Base-by-base conservation (phyloP, 2,888 invertebrate genomes). In the Apocheima hispidaria region DNA sequence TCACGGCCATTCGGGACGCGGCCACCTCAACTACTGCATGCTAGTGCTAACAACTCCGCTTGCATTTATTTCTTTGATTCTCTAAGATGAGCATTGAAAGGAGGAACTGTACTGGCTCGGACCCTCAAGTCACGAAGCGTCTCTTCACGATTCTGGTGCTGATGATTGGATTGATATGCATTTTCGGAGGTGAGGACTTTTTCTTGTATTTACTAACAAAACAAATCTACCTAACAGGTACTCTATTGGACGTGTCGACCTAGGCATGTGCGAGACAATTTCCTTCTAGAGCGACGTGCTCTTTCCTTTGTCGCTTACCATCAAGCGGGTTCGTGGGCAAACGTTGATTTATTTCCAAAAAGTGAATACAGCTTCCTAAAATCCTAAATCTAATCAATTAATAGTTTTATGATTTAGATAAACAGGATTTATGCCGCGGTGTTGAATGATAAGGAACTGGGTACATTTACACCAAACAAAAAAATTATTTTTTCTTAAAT, bases 131-230 rank as follows among this genome's bases (percentile, higher is more conserved):
- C 60, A 87, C 86, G 26, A 86, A 82, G 63, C 79, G 89, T 1
- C 75, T 91, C 21, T 85, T 85, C 66, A 80, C 85, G 0, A 82
- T 86, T 6, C 69, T 91, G 1, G 84, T 87, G 64, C 70, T 90
- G 46, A 79, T 88, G 60, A 79, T 88, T 36, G 90, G 88, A 49
- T 72, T 88, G 21, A 65, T 88, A 38, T 88, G 89, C 72, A 72
- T 91, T 55, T 84, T 89, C 57, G 92, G 87, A 83, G 91, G 92
- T 92, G 75, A 84, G 84, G 49, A 12, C 10, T 20, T 23, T 58
- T 48, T 71, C 70, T 70, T 72, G 12, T 77, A 76, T 79, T 76
- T 78, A 78, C 70, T 49, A 35, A 35, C 33, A 46, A 28, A 33
- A 33, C 26, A n/a, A 12, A 2, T 10, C 18, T 16, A 16, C 7